Evolutionary conservation across 2,113 vertebrate species (phyloP).

Genomic region (Uropsilus gracilis): DNA sequence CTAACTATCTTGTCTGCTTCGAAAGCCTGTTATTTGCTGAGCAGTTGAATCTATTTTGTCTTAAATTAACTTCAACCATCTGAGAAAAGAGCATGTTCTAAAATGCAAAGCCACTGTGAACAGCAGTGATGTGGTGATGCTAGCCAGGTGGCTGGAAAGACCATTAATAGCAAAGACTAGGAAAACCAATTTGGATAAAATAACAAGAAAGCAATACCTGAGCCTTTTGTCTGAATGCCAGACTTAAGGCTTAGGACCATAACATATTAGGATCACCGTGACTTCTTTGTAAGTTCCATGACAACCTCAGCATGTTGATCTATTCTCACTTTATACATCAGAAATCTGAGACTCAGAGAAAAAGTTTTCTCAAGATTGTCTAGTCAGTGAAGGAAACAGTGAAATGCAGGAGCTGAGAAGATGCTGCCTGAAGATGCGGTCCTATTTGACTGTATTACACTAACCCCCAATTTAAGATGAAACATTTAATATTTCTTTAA

Average conservation of each 20-base stretch:
- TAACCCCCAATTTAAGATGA: background rate
- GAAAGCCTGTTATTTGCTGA: conserved; percentile 30
- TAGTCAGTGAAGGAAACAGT: background rate
- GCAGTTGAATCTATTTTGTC: conserved; percentile 39
- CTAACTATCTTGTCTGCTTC: conserved; percentile 26
- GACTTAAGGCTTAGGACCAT: background rate
- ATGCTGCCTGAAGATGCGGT: background rate
- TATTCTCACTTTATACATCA: background rate
- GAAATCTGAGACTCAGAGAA: conserved; percentile 5
- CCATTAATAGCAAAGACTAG: background rate
- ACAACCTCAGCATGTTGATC: background rate
- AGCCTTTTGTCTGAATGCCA: background rate
- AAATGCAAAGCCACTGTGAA: background rate
- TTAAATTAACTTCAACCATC: conserved; percentile 51
- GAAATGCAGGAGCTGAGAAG: background rate
- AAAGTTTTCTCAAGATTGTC: background rate
- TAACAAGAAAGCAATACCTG: conserved; percentile 1
- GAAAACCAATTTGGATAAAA: conserved; percentile 21
- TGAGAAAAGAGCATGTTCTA: conserved; percentile 11
- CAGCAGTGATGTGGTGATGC: background rate
- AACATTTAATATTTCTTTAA: background rate
- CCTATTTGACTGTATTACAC: background rate
- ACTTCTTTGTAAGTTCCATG: background rate
- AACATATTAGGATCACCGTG: background rate
- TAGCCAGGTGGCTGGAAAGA: background rate